Base-by-base conservation (phyloP, 2,888 invertebrate genomes). In the Pseudococcus viburni region DNA sequence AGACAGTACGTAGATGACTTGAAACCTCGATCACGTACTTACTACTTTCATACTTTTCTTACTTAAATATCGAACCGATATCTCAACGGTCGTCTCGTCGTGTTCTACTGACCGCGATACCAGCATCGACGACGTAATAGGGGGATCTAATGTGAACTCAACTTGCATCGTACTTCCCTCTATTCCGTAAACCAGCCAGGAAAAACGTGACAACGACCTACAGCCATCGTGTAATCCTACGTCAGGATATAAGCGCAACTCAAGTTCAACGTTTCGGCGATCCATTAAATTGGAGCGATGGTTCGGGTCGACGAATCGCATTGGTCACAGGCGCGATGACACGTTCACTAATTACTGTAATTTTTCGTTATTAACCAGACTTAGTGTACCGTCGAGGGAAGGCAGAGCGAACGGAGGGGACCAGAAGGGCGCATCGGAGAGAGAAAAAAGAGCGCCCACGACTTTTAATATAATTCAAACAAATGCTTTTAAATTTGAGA, bases 391-490 rank as follows among this genome's bases (percentile, higher is more conserved):
- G 15, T 12, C 77, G 9, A 19, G 64, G 4, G 77, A 77, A 77
- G 17, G 9, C 8, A 51, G 11, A 12, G 17, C 46, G 46, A 46
- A 46, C 12, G 12, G 17, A 5, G 17, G 5, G 51, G 17, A 15
- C 12, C 15, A 17, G 51, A 7, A 15, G 12, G 77, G 5, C 39
- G 7, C 39, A 7, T 0, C 4, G 11, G 77, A 39, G 39, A 12
- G 12, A 8, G 19, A 33, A 77, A 77, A 77, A 77, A 77, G 17
- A 1, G 77, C 77, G 39, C 77, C 77, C 39, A 39, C 33, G 33
- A 77, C 77, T 77, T 77, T 77, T 77, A 77, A 26, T 39, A 77
- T 77, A 77, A 77, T 77, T 77, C 77, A 77, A 77, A 77, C 77
- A 77, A 77, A 77, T 77, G 77, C 77, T 26, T 77, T 39, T 77